Base-by-base conservation (phyloP, 2,113 vertebrate genomes). In the Crotalus horridus region DNA sequence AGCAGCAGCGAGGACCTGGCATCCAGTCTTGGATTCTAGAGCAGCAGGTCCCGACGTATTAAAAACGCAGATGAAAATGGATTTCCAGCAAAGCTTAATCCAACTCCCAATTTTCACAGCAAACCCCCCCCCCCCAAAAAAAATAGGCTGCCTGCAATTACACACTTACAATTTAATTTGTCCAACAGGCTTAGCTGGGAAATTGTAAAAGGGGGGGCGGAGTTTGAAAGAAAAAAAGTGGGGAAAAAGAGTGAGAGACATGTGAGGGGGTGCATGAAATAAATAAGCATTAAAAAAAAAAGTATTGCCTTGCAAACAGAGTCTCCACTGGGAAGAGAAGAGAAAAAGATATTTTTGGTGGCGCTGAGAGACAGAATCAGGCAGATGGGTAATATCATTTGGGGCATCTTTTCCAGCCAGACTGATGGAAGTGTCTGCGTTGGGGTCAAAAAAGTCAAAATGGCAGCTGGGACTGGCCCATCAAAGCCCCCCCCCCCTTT, bases 31-130 rank as follows among this genome's bases (percentile, higher is more conserved):
- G 23, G 94, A 64, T 56, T 74, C 87, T 86, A 59, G 33, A 93
- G 91, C 94, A 93, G 93, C 92, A 93, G 93, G 95, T 92, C 92
- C 91, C 90, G 39, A 87, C 91, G 69, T 94, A 95, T 95, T 95
- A 95, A 95, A 94, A 91, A 93, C 93, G 90, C 88, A 93, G 95
- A 95, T 95, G 94, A 95, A 95, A 95, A 95, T 95, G 94, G 95
- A 93, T 95, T 95, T 95, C 94, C 91, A 89, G 92, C 53, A 46
- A 54, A 10, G 64, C 94, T 92, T 95, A 95, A 95, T 94, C 95
- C 93, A 55, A 39, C 89, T 93, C 64, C 85, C 94, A 95, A 94
- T 93, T 91, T 94, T 93, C 90, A 74, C 89, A 58, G 90, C 90
- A 51, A 51, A 43, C 93, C 64, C 91, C 92, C 85, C 88, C 53